Base-by-base conservation (phyloP, 2,113 vertebrate species). In the Thomomys bottae region DNA sequence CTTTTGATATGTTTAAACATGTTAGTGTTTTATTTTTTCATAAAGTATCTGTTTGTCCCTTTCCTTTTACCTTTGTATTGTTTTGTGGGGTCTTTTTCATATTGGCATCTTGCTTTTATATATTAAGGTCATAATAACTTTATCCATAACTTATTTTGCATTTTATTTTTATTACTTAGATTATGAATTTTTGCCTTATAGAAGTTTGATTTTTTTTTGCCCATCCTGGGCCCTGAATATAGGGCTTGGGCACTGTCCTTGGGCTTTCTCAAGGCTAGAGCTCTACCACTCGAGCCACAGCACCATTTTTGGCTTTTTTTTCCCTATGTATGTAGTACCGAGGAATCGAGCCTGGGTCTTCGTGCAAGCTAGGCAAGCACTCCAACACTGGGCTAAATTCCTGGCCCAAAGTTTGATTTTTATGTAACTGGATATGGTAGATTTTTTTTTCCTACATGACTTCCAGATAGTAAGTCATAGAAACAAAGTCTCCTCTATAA, bases 1-100 rank as follows among this genome's bases (percentile, higher is more conserved):
- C 34, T 94, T 90, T 93, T 94, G 30, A 89, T 75, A 76, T 80
- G 23, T 72, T 79, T 84, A 81, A 63, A 83, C 7, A 30, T 72
- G 73, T 77, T 71, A 32, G 8, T 66, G 4, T 67, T 67, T 83
- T 81, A 49, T 63, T 94, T 92, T 64, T 87, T 66, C 73, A 2
- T 76, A 70, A 38, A 17, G 15, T 82, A 40, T 73, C 57, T 84
- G 8, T 89, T 92, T 2, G 76, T 91, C 8, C 81, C 23, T 77
- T 93, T 84, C 40, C 21, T 6, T 30, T 96, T 93, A 84, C 80
- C 63, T 73, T 80, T 79, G 78, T 86, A 7, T 81, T 45, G 11
- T 8, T 5, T 57, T 91, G 4, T 72, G 79, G 5, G 34, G 68
- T 70, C 61, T 93, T 94, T 91, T 70, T 70, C 32, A 73, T 76